Evolutionary conservation across 1,140 invertebrate genomes (phyloP).

Genomic region (Bombus polaris): DNA sequence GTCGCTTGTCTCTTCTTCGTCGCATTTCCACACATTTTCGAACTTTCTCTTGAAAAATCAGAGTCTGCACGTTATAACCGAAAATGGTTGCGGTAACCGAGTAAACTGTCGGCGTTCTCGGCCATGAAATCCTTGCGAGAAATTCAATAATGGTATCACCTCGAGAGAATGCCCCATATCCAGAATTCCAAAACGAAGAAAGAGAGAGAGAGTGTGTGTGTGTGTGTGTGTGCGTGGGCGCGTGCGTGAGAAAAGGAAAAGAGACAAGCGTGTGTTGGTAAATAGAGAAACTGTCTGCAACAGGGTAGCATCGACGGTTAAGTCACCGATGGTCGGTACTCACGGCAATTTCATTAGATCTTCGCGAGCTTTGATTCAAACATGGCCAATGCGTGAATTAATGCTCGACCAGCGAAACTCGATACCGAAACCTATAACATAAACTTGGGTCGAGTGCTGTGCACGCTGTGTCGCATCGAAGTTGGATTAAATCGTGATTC

Average conservation of each 20-base stretch:
- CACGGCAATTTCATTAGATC: conserved; percentile 17
- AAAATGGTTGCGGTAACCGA: neutral
- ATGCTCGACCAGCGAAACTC: conserved; percentile 16
- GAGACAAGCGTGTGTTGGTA: neutral
- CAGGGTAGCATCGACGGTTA: neutral
- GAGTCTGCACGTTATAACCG: neutral
- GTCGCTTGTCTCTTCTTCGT: neutral
- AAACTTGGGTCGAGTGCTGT: neutral
- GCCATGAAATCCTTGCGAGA: neutral
- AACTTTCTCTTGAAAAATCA: neutral
- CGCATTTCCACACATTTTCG: neutral
- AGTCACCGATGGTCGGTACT: neutral
- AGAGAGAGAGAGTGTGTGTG: neutral
- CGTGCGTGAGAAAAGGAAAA: no score
- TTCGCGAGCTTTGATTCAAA: conserved; percentile 22
- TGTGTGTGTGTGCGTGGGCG: no score
- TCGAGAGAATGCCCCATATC: neutral
- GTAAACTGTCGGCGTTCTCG: no score
- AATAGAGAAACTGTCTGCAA: neutral
- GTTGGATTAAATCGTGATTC: conserved; percentile 40
- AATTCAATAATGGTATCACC: neutral
- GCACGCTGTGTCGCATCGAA: neutral
- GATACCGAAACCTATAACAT: neutral
- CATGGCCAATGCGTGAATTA: conserved; percentile 49
- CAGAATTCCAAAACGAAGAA: neutral